phyloP scores from a whole-genome alignment of 2,888 invertebrate species.

The Perizoma flavofasciatum region DNA sequence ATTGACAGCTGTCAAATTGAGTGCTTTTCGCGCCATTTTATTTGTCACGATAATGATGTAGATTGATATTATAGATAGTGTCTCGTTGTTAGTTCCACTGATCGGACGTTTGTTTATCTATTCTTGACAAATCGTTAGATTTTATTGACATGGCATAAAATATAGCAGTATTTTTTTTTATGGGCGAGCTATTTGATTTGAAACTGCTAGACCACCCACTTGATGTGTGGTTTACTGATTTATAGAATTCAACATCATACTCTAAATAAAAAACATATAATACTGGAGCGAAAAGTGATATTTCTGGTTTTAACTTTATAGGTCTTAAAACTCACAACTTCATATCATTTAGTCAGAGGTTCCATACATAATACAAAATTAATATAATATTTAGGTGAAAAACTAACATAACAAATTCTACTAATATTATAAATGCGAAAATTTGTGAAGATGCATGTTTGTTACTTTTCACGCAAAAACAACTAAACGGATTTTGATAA shows the following conservation, averaged over 20 bases:
- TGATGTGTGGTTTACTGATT: slow-evolving; percentile 21
- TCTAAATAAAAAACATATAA: slow-evolving; percentile 15
- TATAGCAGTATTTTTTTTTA: slow-evolving; percentile 19
- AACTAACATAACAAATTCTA: too few relatives aligned
- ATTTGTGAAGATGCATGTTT: too few relatives aligned
- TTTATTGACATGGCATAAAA: slow-evolving; percentile 19
- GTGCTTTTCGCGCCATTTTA: slow-evolving; percentile 69
- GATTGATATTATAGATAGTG: slow-evolving; percentile 69
- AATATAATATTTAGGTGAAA: too few relatives aligned
- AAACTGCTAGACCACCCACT: slow-evolving; percentile 21
- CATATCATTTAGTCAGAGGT: too few relatives aligned
- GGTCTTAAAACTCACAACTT: too few relatives aligned
- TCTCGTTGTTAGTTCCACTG: slow-evolving; percentile 43
- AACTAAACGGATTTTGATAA: too few relatives aligned
- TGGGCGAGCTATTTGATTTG: slow-evolving; percentile 22
- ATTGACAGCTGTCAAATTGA: slow-evolving; percentile 81
- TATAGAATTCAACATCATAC: slow-evolving; percentile 16
- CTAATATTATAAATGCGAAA: too few relatives aligned
- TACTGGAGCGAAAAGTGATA: background rate
- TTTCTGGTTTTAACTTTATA: background rate
- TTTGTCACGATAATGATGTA: slow-evolving; percentile 60
- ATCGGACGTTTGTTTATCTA: slow-evolving; percentile 42
- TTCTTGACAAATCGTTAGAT: slow-evolving; percentile 34
- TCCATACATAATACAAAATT: too few relatives aligned
- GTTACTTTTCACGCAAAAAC: too few relatives aligned